phyloP scores from a whole-genome alignment of 2,797 vertebrate genomes.

The Rhincodon typus region DNA sequence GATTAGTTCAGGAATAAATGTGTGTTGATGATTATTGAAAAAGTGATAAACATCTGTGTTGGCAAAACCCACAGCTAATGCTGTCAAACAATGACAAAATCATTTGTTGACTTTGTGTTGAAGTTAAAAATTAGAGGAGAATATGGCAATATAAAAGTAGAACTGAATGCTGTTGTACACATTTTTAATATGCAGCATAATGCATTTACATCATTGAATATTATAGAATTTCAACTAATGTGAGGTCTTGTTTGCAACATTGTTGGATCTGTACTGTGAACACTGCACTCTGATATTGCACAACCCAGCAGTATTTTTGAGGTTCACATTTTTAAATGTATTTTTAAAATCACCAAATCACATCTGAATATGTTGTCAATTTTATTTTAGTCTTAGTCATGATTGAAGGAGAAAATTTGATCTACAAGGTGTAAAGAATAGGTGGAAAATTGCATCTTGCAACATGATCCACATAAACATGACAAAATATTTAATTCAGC shows the following conservation, averaged over 20 bases:
- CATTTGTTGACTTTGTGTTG: background rate
- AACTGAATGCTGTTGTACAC: background rate
- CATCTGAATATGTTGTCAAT: background rate
- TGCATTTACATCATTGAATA: background rate
- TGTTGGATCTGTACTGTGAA: background rate
- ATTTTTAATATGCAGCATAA: background rate
- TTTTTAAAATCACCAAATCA: background rate
- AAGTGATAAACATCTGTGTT: background rate
- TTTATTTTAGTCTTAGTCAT: background rate
- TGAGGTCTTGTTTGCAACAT: background rate
- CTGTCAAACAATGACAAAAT: background rate
- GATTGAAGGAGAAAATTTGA: background rate
- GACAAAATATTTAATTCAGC: background rate
- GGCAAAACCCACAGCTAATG: background rate
- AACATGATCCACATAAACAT: background rate
- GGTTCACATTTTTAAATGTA: background rate
- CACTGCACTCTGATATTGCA: background rate
- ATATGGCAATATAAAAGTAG: background rate
- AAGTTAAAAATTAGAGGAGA: background rate
- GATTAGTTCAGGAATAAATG: background rate
- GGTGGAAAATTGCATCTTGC: background rate
- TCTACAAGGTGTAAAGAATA: background rate
- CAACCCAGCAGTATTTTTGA: background rate
- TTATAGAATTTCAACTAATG: background rate
- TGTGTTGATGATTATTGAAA: background rate